Evolutionary conservation across 2,888 invertebrate genomes (phyloP).

Genomic region (Eupeodes luniger): DNA sequence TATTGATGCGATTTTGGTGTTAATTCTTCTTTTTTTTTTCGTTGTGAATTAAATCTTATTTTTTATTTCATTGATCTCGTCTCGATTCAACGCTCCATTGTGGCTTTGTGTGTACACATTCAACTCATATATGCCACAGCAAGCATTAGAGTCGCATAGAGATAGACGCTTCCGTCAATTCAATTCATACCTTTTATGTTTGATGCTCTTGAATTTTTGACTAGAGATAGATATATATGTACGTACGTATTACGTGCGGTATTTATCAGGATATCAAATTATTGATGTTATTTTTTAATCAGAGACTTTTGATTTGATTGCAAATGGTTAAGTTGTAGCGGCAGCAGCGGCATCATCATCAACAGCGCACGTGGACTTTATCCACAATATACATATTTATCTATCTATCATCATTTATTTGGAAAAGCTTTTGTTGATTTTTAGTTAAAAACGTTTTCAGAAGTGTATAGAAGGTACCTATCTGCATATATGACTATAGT

Average conservation of each 20-base stretch:
- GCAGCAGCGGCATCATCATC: too few species aligned
- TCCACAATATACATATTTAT: not conserved
- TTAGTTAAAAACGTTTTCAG: conserved; percentile 30
- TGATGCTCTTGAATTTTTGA: conserved; percentile 9
- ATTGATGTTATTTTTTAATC: conserved; percentile 56
- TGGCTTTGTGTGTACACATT: not conserved
- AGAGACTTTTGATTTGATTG: conserved; percentile 59
- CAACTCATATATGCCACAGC: not conserved
- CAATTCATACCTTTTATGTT: not conserved
- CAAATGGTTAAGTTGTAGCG: conserved; percentile 24
- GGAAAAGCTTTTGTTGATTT: conserved; percentile 32
- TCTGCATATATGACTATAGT: too few species aligned
- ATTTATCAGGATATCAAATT: conserved; percentile 39
- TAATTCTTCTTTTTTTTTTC: not conserved
- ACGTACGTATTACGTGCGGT: not conserved
- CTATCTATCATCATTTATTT: conserved; percentile 26
- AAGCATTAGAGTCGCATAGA: not conserved
- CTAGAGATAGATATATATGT: too few species aligned
- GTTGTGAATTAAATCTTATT: not conserved
- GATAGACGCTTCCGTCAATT: too few species aligned
- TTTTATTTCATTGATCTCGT: not conserved
- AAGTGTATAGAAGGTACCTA: not conserved
- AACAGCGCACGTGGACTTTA: conserved; percentile 25
- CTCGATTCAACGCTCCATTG: not conserved
- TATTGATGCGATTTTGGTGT: conserved; percentile 18